A percentile compares a stretch with the other conserved stretches of the same genome.
These are phyloP conservation scores for Trichacis sp. DNA, from an alignment of 2,888 invertebrate species.

Conservation along the genomic window DNA sequence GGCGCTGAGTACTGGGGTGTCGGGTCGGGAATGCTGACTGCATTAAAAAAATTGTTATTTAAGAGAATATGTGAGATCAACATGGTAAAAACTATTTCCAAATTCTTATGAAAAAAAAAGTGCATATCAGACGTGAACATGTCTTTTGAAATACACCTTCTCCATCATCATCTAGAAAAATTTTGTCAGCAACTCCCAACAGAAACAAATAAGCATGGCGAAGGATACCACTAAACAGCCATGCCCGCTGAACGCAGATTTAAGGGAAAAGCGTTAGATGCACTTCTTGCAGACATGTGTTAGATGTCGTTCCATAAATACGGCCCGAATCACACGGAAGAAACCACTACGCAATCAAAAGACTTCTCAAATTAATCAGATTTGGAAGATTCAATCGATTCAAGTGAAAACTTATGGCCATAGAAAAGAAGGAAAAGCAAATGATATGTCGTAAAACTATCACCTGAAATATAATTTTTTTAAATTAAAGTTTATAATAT, in stretches of 20 bases:
- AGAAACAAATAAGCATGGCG: conserved; percentile 55
- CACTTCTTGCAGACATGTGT: conserved; percentile 53
- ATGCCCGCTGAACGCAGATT: conserved; percentile 56
- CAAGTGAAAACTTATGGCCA: too few species aligned
- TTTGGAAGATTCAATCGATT: too few species aligned
- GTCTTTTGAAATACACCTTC: conserved; percentile 53
- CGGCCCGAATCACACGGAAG: background rate
- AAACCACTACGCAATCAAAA: too few species aligned
- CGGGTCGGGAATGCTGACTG: conserved; percentile 39
- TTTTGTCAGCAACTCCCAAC: conserved; percentile 57
- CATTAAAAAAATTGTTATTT: too few species aligned
- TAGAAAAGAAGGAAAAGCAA: too few species aligned
- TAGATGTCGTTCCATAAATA: background rate
- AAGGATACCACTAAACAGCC: conserved; percentile 57
- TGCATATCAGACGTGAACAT: conserved; percentile 38
- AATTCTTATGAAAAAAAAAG: too few species aligned
- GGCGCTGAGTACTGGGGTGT: conserved; percentile 30
- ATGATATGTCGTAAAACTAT: too few species aligned
- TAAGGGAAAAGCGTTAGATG: conserved; percentile 50
- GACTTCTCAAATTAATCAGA: too few species aligned
- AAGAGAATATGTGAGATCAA: too few species aligned
- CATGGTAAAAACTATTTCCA: too few species aligned
- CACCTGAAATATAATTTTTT: too few species aligned
- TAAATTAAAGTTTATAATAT: too few species aligned
- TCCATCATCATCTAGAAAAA: conserved; percentile 50